phyloP scores from a whole-genome alignment of 2,888 invertebrate genomes.

The Timema podura region DNA sequence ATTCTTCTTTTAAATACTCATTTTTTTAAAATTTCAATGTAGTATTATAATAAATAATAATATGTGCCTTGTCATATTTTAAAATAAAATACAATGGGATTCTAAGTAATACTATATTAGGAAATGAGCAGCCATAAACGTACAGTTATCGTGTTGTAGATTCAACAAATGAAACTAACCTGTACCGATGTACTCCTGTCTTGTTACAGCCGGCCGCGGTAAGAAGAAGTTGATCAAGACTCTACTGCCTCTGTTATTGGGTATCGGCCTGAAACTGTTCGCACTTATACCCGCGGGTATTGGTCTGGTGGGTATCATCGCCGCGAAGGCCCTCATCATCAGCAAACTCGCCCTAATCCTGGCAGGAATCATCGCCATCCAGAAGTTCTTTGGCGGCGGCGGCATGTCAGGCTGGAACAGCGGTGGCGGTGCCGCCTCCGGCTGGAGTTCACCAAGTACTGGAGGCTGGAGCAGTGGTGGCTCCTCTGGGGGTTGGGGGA shows the following conservation, averaged over 20 bases:
- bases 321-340: constrained; percentile 71
- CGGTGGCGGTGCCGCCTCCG: constrained; percentile 16
- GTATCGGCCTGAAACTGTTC: constrained; percentile 67
- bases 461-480: constrained; percentile 39
- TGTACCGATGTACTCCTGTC: too few species aligned
- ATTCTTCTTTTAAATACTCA: too few species aligned
- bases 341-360: constrained; percentile 73
- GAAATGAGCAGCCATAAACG: too few species aligned
- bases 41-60: too few species aligned
- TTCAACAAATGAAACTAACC: too few species aligned
- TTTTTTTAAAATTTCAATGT: too few species aligned
- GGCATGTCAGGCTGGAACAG: constrained; percentile 27
- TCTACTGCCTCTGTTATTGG: constrained; percentile 62
- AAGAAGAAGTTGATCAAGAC: constrained; percentile 65
- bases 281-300: constrained; percentile 66
- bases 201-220: constrained; percentile 57
- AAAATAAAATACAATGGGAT: too few species aligned
- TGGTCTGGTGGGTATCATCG: constrained; percentile 66
- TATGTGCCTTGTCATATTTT: too few species aligned
- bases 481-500: constrained; percentile 42
- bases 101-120: too few species aligned
- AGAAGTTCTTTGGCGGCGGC: constrained; percentile 60
- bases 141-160: too few species aligned
- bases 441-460: constrained; percentile 35
- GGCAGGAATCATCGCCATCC: constrained; percentile 65